Evolutionary conservation across 2,797 vertebrate species (phyloP), one percentile per base, ranked within the genome.

Genomic region (Chaetophractus vellerosus): DNA sequence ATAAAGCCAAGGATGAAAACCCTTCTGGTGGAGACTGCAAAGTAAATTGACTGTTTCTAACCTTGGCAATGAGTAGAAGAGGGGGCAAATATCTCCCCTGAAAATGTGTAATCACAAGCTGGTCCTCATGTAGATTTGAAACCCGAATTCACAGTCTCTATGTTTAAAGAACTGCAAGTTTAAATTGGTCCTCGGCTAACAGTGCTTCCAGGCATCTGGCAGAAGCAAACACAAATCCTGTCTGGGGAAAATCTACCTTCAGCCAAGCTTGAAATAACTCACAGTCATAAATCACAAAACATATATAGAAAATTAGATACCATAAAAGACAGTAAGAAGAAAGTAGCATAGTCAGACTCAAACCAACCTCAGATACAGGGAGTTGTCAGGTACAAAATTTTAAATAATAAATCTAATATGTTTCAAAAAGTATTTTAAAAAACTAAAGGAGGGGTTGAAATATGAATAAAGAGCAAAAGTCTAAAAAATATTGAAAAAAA

Each of bases 361-460:
- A 91, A 93, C 38, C 16, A 87, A 57, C 26, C 19, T 79, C 26
- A 64, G 71, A 50, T 28, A 74, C 16, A 95, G 45, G 31, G 45
- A 78, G 38, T 66, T 75, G 68, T 81, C 57, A 74, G 55, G 21
- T 26, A 75, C 76, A 84, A 38, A 86, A 68, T 82, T 68, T 68
- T 41, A 10, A 50, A 33, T 75, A 75, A 74, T 52, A 31, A 33
- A 19, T n/a, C 66, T 48, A 38, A 31, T 81, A 66, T 41, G 38
- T 61, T 91, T 82, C 75, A 68, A 86, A 90, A 57, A 6, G 85
- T 55, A 88, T 63, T 84, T 69, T 21, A 94, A 63, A 48, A 38
- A 88, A 28, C 36, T 74, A 61, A 57, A 72, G 24, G 38, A 76
- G 1, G 1, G 16, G 23, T 76, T 74, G 11, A 80, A 19, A 63